phyloP scores from a whole-genome alignment of 1,140 invertebrate genomes.

The Batillaria attramentaria region DNA sequence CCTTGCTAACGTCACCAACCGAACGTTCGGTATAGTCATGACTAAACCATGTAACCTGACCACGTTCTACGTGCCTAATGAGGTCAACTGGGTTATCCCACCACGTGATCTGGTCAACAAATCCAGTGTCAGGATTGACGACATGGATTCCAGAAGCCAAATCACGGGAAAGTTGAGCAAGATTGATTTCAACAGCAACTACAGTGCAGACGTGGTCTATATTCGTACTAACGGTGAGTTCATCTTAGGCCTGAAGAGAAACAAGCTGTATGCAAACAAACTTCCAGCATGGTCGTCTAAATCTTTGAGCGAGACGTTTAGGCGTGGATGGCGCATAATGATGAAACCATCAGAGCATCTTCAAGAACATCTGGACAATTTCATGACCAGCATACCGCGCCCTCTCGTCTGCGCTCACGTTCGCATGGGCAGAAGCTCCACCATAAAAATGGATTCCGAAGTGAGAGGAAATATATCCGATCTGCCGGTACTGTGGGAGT shows the following conservation, averaged over 20 bases:
- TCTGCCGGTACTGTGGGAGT: slow-evolving; percentile 37
- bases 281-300: slow-evolving; percentile 18
- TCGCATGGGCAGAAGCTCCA: slow-evolving; percentile 46
- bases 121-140: not conserved
- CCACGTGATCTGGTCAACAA: slow-evolving; percentile 3
- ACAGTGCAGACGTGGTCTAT: slow-evolving; percentile 38
- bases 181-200: slow-evolving; percentile 33
- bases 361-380: not conserved
- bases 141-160: not conserved
- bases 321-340: not conserved
- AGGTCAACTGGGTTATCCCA: slow-evolving; percentile 40
- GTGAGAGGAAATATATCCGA: not conserved
- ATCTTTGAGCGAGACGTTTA: not conserved
- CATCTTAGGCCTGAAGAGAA: slow-evolving; percentile 15
- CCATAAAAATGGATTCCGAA: slow-evolving; percentile 17
- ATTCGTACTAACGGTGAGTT: slow-evolving; percentile 34
- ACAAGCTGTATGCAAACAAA: slow-evolving; percentile 1
- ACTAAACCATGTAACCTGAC: slow-evolving; percentile 45
- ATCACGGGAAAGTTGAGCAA: not conserved
- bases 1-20: slow-evolving; percentile 38
- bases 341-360: slow-evolving; percentile 5
- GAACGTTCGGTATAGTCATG: slow-evolving; percentile 47
- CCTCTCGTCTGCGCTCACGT: slow-evolving; percentile 48
- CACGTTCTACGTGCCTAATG: slow-evolving; percentile 43
- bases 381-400: not conserved